These are phyloP conservation scores for Eubasilissa regina DNA, from an alignment of 1,140 invertebrate species.

Conservation along the genomic window DNA sequence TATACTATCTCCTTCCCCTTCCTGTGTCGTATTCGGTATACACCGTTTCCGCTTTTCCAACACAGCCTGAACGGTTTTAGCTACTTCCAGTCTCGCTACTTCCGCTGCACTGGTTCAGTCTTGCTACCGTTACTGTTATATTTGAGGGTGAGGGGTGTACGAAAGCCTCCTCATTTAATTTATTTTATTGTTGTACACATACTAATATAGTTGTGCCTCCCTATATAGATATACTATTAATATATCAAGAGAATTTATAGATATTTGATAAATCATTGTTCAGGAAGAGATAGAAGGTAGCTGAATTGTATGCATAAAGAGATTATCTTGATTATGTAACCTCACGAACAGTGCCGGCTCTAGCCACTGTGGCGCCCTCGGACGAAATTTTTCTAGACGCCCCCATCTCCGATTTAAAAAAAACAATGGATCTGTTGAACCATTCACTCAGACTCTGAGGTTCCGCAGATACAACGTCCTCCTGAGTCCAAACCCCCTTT, in stretches of 20 bases:
- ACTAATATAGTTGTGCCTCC: no score
- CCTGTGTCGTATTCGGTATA: constrained; percentile 30
- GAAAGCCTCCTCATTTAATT: background rate
- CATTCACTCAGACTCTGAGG: no score
- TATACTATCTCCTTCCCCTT: constrained; percentile 23
- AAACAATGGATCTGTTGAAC: no score
- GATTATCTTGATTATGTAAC: no score
- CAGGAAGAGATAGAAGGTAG: background rate
- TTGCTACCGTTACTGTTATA: background rate
- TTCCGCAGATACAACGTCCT: no score
- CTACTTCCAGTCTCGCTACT: constrained; percentile 3
- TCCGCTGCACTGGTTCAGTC: constrained; percentile 26
- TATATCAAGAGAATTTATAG: background rate
- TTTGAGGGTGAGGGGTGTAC: background rate
- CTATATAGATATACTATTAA: no score
- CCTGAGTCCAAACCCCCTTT: no score
- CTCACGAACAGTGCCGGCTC: no score
- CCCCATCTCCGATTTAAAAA: no score
- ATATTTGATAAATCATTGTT: background rate
- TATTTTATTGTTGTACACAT: background rate
- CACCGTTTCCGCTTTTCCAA: constrained; percentile 17
- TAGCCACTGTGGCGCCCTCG: no score
- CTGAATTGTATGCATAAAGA: background rate
- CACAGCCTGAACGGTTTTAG: background rate
- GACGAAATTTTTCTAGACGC: no score